Evolutionary conservation across 2,888 invertebrate species (phyloP).

Genomic region (Lumbricus terrestris): DNA sequence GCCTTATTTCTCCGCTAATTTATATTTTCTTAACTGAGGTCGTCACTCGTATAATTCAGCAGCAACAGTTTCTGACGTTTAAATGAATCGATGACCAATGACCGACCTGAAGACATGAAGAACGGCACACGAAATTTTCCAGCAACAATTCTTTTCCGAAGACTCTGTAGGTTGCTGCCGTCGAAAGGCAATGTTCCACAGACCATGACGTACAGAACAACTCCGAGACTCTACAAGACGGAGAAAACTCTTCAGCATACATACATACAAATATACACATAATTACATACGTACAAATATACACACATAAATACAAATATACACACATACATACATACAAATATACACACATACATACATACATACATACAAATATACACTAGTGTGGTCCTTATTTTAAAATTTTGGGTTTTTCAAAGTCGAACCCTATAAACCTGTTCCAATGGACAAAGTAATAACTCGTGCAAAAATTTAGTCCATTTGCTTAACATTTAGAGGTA

Average conservation of each 20-base stretch:
- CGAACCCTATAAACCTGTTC: no score
- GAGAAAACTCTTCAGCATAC: neutral
- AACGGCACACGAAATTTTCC: slow-evolving; percentile 95
- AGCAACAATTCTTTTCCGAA: slow-evolving; percentile 82
- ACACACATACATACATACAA: neutral
- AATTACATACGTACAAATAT: neutral
- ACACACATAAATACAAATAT: neutral
- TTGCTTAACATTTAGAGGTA: no score
- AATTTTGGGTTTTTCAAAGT: no score
- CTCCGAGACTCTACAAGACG: slow-evolving; percentile 82
- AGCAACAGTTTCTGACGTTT: neutral
- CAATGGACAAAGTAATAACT: no score
- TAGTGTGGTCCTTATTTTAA: no score
- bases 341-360: no score
- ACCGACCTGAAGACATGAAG: slow-evolving; percentile 89
- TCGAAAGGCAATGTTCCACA: slow-evolving; percentile 95
- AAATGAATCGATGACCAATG: neutral
- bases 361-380: no score
- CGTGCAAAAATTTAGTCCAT: no score
- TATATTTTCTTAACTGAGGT: no score
- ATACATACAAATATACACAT: neutral
- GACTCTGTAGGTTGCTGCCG: slow-evolving; percentile 84
- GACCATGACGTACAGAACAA: slow-evolving; percentile 91
- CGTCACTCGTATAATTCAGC: neutral
- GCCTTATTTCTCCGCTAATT: no score